Evolutionary conservation across 2,888 invertebrate genomes (phyloP).

Genomic region (Tortrix viridana): DNA sequence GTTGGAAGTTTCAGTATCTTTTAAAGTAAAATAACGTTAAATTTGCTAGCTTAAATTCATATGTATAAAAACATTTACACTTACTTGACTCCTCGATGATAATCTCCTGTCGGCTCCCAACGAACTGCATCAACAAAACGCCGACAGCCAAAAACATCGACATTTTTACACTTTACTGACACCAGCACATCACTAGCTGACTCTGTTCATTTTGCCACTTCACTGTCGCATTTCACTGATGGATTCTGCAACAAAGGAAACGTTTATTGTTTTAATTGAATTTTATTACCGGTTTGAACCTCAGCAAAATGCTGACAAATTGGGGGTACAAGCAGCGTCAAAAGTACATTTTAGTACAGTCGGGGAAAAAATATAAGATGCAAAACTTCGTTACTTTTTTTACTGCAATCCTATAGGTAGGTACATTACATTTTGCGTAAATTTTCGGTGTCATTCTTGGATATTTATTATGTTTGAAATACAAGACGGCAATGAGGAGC

Average conservation of each 20-base stretch:
- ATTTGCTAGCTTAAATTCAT: too few relatives aligned
- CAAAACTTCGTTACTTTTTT: too few relatives aligned
- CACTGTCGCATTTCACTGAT: conserved; percentile 26
- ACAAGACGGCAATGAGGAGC: too few relatives aligned
- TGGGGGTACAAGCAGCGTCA: neutral
- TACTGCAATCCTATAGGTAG: too few relatives aligned
- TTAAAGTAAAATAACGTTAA: too few relatives aligned
- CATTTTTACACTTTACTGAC: conserved; percentile 55
- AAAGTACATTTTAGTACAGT: too few relatives aligned
- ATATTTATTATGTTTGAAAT: too few relatives aligned
- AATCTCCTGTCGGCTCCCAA: conserved; percentile 69
- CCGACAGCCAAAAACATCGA: conserved; percentile 54
- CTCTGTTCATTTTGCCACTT: conserved; percentile 37
- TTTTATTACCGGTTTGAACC: conserved; percentile 9
- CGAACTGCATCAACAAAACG: conserved; percentile 64
- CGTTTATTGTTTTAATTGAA: conserved; percentile 25
- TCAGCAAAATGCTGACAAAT: neutral
- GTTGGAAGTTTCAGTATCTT: too few relatives aligned
- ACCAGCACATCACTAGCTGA: conserved; percentile 55
- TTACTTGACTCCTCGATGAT: conserved; percentile 76
- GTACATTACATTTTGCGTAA: too few relatives aligned
- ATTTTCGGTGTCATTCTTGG: too few relatives aligned
- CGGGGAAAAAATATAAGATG: too few relatives aligned
- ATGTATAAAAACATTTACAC: conserved; percentile 43
- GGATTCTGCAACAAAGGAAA: conserved; percentile 49